Conservation (phyloP, 35 echinoderm and acorn worm species). For the Strongylocentrotus purpuratus region DNA sequence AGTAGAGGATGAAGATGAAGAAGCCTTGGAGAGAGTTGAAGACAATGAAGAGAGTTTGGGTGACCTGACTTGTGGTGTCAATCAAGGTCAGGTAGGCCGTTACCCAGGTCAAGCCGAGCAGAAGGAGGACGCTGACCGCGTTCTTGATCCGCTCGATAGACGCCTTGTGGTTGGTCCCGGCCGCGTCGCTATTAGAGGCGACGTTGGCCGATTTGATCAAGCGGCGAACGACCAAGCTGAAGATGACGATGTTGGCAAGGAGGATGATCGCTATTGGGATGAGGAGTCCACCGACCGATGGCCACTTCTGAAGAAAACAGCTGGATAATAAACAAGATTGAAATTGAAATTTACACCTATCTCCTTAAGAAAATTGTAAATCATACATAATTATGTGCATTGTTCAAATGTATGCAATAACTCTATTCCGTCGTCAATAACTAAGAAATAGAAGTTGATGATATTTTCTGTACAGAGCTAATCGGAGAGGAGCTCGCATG, state of each 20-base stretch:
- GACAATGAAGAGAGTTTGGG: conserved; percentile 70
- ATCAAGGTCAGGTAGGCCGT: conserved; percentile 57
- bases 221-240: conserved; percentile 55
- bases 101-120: conserved; percentile 69
- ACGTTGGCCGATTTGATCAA: neutral
- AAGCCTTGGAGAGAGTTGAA: conserved; percentile 49
- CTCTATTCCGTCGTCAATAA: too few species aligned
- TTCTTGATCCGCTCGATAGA: neutral
- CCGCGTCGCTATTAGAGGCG: neutral
- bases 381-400: too few species aligned
- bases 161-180: neutral
- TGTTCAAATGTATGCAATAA: too few species aligned
- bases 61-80: conserved; percentile 42
- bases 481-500: too few species aligned
- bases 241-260: conserved; percentile 51
- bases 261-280: conserved; percentile 52
- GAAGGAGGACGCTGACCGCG: conserved; percentile 47
- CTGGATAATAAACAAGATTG: neutral
- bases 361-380: too few species aligned
- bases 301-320: conserved; percentile 50
- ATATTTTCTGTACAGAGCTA: too few species aligned
- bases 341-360: neutral
- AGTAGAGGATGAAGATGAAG: conserved; percentile 45
- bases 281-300: conserved; percentile 18
- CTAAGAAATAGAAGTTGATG: too few species aligned